Conservation (phyloP, 2,888 invertebrate species). For the Acrobasis repandana region DNA sequence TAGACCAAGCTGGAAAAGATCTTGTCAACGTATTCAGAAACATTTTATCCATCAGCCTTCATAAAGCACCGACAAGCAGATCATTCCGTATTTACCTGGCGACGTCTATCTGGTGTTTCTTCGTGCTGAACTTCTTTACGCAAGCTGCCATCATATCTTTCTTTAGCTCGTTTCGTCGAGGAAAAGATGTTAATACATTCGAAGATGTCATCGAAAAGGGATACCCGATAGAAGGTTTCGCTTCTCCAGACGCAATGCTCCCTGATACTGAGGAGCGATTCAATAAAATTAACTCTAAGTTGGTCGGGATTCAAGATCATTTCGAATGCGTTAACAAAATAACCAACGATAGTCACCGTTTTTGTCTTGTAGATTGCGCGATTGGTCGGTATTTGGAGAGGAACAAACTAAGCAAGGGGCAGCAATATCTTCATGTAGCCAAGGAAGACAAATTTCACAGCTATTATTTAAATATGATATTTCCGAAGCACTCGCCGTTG, state of each 20-base stretch:
- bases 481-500: constrained; percentile 61
- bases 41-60: constrained; percentile 53
- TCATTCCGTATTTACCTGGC: constrained; percentile 64
- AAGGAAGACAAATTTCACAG: constrained; percentile 66
- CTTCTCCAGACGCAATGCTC: constrained; percentile 69
- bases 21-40: constrained; percentile 63
- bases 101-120: constrained; percentile 67
- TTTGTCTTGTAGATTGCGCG: constrained; percentile 73
- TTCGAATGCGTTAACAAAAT: constrained; percentile 57
- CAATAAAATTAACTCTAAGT: constrained; percentile 57
- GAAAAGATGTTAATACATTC: constrained; percentile 70
- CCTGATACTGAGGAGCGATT: constrained; percentile 64
- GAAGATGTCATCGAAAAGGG: constrained; percentile 69
- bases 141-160: constrained; percentile 74
- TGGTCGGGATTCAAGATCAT: constrained; percentile 51
- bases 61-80: constrained; percentile 53
- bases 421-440: constrained; percentile 70
- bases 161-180: constrained; percentile 66
- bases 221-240: constrained; percentile 66
- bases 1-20: constrained; percentile 68
- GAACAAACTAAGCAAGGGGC: constrained; percentile 61
- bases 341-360: constrained; percentile 54
- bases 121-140: constrained; percentile 65
- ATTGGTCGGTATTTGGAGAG: constrained; percentile 59
- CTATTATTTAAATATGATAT: constrained; percentile 60